Conservation (phyloP, 2,888 invertebrate genomes). For the Buathra laborator region DNA sequence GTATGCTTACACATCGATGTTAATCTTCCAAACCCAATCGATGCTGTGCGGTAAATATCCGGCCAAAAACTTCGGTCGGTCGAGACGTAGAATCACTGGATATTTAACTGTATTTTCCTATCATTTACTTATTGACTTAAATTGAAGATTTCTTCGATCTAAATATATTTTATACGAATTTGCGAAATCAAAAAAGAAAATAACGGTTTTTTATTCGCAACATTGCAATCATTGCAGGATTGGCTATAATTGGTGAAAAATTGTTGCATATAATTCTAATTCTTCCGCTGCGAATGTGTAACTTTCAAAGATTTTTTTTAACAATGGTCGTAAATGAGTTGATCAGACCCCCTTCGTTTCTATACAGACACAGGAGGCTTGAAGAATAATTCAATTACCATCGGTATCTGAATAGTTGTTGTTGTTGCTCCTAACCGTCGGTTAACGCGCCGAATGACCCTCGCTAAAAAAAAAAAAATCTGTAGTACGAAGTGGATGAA, state of each 20-base stretch:
- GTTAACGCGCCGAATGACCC: conserved; percentile 6
- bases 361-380: too few relatives aligned
- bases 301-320: too few relatives aligned
- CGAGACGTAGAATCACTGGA: background rate
- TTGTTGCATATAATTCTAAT: too few relatives aligned
- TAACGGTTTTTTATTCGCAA: too few relatives aligned
- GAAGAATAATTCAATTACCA: background rate
- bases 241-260: too few relatives aligned
- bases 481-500: conserved; percentile 17
- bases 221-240: too few relatives aligned
- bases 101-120: background rate
- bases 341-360: too few relatives aligned
- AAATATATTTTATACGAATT: too few relatives aligned
- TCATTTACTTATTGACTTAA: background rate
- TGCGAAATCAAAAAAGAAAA: too few relatives aligned
- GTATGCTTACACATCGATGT: conserved; percentile 13
- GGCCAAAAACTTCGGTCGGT: background rate
- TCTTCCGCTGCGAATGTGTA: too few relatives aligned
- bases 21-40: background rate
- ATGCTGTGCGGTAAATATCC: background rate
- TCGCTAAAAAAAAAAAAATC: conserved; percentile 10
- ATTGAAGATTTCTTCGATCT: background rate
- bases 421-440: background rate
- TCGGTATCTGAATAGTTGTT: conserved; percentile 1
- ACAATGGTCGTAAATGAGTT: too few relatives aligned